Conservation (phyloP, 2,888 invertebrate species). For the Lasioglossum morio region DNA sequence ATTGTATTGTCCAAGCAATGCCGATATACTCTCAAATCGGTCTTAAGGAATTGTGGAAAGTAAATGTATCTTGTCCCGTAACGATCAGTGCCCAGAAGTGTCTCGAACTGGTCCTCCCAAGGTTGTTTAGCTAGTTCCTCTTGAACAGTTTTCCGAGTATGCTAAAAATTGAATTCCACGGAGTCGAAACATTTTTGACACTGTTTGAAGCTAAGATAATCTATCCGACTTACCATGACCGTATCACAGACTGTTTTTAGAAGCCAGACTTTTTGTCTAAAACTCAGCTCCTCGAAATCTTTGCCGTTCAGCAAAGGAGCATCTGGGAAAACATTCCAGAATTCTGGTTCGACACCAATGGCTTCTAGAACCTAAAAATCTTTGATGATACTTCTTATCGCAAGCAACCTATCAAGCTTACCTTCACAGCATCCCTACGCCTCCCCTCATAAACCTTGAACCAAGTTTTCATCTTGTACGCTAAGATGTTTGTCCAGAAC, state of each 20-base stretch:
- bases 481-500: constrained; percentile 86
- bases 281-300: constrained; percentile 85
- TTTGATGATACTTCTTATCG: constrained; percentile 61
- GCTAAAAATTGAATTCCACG: constrained; percentile 78
- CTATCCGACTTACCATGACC: constrained; percentile 74
- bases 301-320: constrained; percentile 84
- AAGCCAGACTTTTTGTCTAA: constrained; percentile 86
- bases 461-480: constrained; percentile 85
- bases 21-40: constrained; percentile 85
- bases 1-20: constrained; percentile 82
- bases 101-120: constrained; percentile 84
- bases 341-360: constrained; percentile 86
- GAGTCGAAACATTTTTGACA: background rate
- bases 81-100: constrained; percentile 85
- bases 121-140: constrained; percentile 85
- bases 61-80: constrained; percentile 86
- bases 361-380: constrained; percentile 84
- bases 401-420: constrained; percentile 49
- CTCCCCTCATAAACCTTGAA: constrained; percentile 85
- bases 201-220: background rate
- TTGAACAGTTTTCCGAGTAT: constrained; percentile 85
- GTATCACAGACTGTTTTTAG: constrained; percentile 87
- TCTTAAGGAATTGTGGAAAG: constrained; percentile 86
- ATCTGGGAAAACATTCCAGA: constrained; percentile 86
- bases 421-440: constrained; percentile 81